Evolutionary conservation across 2,888 invertebrate species (phyloP), one percentile per base, ranked within the genome.

Genomic region (Apamea sordens): DNA sequence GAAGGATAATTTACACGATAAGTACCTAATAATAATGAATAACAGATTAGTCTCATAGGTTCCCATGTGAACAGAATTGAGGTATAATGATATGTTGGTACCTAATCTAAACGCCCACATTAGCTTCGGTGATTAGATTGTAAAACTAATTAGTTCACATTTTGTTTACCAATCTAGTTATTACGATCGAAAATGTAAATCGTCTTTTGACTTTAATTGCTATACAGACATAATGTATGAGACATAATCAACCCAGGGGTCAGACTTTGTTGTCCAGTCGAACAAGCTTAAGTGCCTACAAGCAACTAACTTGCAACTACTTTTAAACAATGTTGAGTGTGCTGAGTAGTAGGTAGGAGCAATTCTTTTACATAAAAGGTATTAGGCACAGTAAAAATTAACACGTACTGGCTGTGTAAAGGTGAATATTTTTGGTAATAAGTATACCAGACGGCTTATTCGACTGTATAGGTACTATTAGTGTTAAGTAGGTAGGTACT

Each of bases 51-150:
- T 18, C 50, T 50, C 64, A 44, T 59, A 74, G 56, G 50, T 81
- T 80, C 50, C 53, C 81, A 75, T 67, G 59, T 81, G 59, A 71
- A 81, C 75, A 36, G 1, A 72, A 79, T 79, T 65, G 7, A 79
- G 24, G 56, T 79, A 36, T 69, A 74, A 63, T n/a, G 50, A 47
- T 68, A 63, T 36, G 61, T 53, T 68, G 32, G 63, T 65, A 36
- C 36, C 36, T 36, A 65, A 75, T 70, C n/a, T 70, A 28, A 59
- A 59, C 76, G 36, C 80, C 81, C 69, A 81, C 80, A 71, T 47
- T 80, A 18, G 61, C 73, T 68, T 56, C 80, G 61, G 56, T 53
- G 69, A 75, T 81, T 83, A 77, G 59, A 82, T 71, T 41, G 44
- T 53, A 32, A 41, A 71, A 70, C 36, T 75, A 70, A 81, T 70